Percentiles rank a stretch among this genome's conserved stretches.
Evolutionary conservation across 2,797 vertebrate species (phyloP).

Genomic region (Phataginus tricuspis): DNA sequence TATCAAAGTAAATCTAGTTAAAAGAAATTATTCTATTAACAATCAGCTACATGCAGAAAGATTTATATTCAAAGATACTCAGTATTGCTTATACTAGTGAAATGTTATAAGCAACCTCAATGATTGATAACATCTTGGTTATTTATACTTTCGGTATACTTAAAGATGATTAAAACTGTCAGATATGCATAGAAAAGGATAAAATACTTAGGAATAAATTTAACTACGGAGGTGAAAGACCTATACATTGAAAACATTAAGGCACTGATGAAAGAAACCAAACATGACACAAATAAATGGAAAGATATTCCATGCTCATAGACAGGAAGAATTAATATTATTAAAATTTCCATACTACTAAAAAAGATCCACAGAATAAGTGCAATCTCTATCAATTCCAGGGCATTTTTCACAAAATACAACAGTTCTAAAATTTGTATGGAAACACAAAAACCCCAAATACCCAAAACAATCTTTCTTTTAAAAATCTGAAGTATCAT

Average conservation of each 20-base stretch:
- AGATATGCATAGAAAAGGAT: not conserved
- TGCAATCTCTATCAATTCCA: not conserved
- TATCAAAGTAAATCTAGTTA: not conserved
- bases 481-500: too few species aligned
- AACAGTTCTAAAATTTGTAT: not conserved
- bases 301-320: not conserved
- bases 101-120: not conserved
- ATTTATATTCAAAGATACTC: not conserved
- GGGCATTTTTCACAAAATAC: not conserved
- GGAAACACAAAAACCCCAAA: not conserved
- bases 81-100: not conserved
- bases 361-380: not conserved
- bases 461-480: not conserved
- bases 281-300: not conserved
- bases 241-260: not conserved
- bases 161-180: conserved; percentile 17
- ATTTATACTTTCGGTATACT: not conserved
- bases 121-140: not conserved
- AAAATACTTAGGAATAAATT: not conserved
- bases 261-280: not conserved
- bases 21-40: not conserved
- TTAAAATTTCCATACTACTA: not conserved
- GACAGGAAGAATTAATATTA: not conserved
- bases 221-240: not conserved
- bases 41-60: not conserved